Evolutionary conservation across 2,797 vertebrate genomes (phyloP).

Genomic region (Coreius guichenoti): DNA sequence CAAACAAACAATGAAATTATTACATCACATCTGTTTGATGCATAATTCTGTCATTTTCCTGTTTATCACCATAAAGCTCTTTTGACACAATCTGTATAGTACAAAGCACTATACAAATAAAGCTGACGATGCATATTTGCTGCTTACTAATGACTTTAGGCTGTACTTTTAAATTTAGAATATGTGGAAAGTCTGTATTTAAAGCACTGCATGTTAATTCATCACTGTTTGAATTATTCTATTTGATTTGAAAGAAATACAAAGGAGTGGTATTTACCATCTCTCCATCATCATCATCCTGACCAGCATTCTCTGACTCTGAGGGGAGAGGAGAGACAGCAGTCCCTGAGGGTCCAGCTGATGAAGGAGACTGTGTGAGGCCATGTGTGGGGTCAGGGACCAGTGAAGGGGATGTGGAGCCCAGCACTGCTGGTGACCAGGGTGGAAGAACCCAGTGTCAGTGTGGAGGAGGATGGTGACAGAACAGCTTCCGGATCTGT

Average conservation of each 20-base stretch:
- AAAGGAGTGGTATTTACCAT: neutral
- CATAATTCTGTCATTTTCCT: neutral
- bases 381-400: neutral
- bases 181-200: neutral
- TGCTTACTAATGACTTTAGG: neutral
- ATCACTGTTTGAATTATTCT: neutral
- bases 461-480: neutral
- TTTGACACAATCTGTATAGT: neutral
- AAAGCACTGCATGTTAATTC: too few relatives aligned
- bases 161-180: neutral
- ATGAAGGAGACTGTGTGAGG: neutral
- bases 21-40: neutral
- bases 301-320: neutral
- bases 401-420: neutral
- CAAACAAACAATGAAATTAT: neutral
- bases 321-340: neutral
- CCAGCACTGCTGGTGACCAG: neutral
- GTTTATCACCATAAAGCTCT: too few relatives aligned
- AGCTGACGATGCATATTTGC: neutral
- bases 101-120: neutral
- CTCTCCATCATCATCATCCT: neutral
- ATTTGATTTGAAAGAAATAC: neutral
- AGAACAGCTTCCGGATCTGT: neutral
- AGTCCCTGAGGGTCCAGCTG: neutral
- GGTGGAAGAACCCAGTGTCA: neutral